A percentile compares a stretch with the other conserved stretches of the same genome.
These are phyloP conservation scores for Berghia stephanieae DNA, from an alignment of 1,140 invertebrate species.

Conservation along the genomic window DNA sequence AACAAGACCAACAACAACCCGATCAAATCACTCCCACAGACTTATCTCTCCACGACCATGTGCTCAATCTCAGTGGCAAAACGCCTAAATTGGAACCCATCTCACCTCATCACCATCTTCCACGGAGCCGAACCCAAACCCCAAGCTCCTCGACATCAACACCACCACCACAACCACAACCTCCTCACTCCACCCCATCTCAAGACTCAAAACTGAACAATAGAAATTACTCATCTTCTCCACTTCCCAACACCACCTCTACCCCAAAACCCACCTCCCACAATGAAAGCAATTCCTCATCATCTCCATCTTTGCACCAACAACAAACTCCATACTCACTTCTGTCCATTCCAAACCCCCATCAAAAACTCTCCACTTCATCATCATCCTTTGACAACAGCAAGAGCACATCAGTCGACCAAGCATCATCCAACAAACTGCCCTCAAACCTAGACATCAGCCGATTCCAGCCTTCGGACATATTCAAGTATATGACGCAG, in stretches of 20 bases:
- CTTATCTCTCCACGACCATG: slow-evolving; percentile 44
- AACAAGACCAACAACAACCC: neutral
- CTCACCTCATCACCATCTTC: slow-evolving; percentile 34
- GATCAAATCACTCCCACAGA: neutral
- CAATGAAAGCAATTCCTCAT: slow-evolving; percentile 20
- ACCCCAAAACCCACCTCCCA: slow-evolving; percentile 6
- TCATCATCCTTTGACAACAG: neutral
- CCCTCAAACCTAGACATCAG: too few species aligned
- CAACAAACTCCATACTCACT: neutral
- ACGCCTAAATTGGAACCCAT: slow-evolving; percentile 4
- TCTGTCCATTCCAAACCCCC: slow-evolving; percentile 16
- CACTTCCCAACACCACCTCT: neutral
- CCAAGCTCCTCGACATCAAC: slow-evolving; percentile 22
- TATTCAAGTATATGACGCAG: slow-evolving; percentile 62
- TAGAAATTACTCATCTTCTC: too few species aligned
- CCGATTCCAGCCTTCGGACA: slow-evolving; percentile 53
- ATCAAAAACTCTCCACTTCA: neutral
- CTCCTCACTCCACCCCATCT: slow-evolving; percentile 9
- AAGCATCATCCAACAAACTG: neutral
- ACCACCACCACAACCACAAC: neutral
- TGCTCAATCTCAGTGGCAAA: slow-evolving; percentile 57
- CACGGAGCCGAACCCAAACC: slow-evolving; percentile 24
- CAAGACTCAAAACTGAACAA: too few species aligned
- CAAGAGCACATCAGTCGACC: too few species aligned
- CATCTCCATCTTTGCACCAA: too few species aligned